Evolutionary conservation across 2,888 invertebrate species (phyloP).

Genomic region (Lasioglossum lativentre): DNA sequence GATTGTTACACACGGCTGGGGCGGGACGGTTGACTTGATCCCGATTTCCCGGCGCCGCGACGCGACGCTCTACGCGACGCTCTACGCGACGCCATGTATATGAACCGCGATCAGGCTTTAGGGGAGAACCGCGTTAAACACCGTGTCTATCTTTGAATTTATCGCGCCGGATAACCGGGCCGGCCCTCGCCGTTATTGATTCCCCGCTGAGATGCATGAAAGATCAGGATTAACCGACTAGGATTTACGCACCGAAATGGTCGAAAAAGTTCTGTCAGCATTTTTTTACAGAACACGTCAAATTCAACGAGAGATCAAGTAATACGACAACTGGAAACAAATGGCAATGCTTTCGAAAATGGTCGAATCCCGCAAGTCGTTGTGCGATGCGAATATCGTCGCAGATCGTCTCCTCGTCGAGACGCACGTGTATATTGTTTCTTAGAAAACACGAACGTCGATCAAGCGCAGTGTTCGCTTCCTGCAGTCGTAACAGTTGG

Average conservation of each 20-base stretch:
- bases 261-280: not conserved
- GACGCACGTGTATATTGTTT: not conserved
- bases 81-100: constrained; percentile 56
- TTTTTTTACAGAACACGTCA: not conserved
- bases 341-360: too few relatives aligned
- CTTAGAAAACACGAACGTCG: not conserved
- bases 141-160: constrained; percentile 58
- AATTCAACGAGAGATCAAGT: not conserved
- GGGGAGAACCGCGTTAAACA: constrained; percentile 45
- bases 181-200: constrained; percentile 29
- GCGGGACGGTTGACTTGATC: constrained; percentile 71
- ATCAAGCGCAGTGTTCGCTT: not conserved
- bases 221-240: constrained; percentile 11
- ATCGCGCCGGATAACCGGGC: constrained; percentile 41
- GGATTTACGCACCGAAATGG: not conserved
- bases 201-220: not conserved
- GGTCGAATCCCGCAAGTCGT: not conserved
- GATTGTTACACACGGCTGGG: constrained; percentile 61
- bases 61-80: not conserved
- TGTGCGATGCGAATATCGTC: not conserved
- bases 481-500: not conserved
- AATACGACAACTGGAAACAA: too few relatives aligned
- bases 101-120: constrained; percentile 49
- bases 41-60: constrained; percentile 53
- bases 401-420: too few relatives aligned